phyloP scores from a whole-genome alignment of 2,888 invertebrate species.

The Lissonota sp. region DNA sequence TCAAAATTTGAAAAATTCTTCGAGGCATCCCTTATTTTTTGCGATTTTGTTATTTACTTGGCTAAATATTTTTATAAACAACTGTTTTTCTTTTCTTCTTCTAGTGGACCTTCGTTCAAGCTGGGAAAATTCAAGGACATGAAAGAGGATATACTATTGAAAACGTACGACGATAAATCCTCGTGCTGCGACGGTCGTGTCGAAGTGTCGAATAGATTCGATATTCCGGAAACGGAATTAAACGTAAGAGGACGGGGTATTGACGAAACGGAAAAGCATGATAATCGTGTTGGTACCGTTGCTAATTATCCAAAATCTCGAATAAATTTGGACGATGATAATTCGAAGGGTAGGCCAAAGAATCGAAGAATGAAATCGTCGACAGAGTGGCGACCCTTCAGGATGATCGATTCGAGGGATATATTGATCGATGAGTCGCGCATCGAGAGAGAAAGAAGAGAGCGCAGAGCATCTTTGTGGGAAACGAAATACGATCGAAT shows the following conservation, averaged over 20 bases:
- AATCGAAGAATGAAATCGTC: constrained; percentile 58
- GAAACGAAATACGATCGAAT: constrained; percentile 53
- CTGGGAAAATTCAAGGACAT: constrained; percentile 45
- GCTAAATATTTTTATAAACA: not conserved
- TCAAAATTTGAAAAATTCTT: too few relatives aligned
- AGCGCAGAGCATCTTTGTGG: constrained; percentile 54
- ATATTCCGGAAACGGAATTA: constrained; percentile 36
- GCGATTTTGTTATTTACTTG: too few relatives aligned
- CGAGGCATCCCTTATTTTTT: too few relatives aligned
- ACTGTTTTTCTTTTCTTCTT: not conserved
- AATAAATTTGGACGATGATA: constrained; percentile 52
- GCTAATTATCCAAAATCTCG: constrained; percentile 43
- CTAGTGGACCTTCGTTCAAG: constrained; percentile 32
- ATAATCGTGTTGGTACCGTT: constrained; percentile 42
- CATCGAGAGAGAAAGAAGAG: constrained; percentile 38
- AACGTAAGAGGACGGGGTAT: constrained; percentile 28
- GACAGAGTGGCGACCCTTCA: constrained; percentile 57
- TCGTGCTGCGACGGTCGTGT: not conserved
- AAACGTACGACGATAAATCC: constrained; percentile 45
- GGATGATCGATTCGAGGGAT: constrained; percentile 54
- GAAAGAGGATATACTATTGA: constrained; percentile 37
- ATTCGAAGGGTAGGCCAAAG: constrained; percentile 17
- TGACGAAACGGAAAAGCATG: constrained; percentile 45
- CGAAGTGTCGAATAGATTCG: constrained; percentile 41
- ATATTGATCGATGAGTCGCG: constrained; percentile 52